phyloP scores from a whole-genome alignment of 2,888 invertebrate species.

The Lacanobia oleracea region DNA sequence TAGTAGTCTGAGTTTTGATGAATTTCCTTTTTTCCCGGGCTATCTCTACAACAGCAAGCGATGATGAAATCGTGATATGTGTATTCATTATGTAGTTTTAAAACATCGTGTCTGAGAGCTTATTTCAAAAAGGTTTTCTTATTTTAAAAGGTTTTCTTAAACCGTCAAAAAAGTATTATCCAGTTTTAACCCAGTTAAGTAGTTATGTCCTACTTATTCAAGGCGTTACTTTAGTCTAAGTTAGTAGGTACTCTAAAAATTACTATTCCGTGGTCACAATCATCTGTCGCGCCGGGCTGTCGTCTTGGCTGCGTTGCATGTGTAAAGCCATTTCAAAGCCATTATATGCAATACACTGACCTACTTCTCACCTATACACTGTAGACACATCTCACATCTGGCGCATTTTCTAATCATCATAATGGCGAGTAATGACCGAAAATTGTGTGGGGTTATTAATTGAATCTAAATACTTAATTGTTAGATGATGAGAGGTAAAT shows the following conservation, averaged over 20 bases:
- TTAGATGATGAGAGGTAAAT: conserved; percentile 17
- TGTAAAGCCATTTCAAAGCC: conserved; percentile 57
- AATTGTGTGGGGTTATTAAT: conserved; percentile 32
- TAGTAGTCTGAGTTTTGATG: too few species aligned
- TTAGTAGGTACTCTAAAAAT: conserved; percentile 11
- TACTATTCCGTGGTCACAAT: conserved; percentile 26
- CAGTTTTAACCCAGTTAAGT: neutral
- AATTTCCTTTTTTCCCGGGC: neutral
- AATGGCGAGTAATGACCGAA: conserved; percentile 42
- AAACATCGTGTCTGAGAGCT: neutral
- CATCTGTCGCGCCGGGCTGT: conserved; percentile 30
- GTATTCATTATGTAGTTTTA: neutral
- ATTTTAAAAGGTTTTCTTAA: neutral
- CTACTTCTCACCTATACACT: conserved; percentile 66
- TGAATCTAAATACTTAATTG: conserved; percentile 40
- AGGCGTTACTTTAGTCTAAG: neutral
- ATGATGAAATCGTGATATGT: neutral
- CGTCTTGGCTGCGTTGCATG: conserved; percentile 58
- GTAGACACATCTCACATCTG: conserved; percentile 47
- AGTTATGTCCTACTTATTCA: neutral
- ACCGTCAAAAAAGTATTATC: too few species aligned
- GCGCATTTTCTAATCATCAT: conserved; percentile 54
- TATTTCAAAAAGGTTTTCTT: neutral
- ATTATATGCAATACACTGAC: conserved; percentile 60
- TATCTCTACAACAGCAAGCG: neutral